Conservation (phyloP, 2,888 invertebrate species). For the Agrenia bidenticulata region DNA sequence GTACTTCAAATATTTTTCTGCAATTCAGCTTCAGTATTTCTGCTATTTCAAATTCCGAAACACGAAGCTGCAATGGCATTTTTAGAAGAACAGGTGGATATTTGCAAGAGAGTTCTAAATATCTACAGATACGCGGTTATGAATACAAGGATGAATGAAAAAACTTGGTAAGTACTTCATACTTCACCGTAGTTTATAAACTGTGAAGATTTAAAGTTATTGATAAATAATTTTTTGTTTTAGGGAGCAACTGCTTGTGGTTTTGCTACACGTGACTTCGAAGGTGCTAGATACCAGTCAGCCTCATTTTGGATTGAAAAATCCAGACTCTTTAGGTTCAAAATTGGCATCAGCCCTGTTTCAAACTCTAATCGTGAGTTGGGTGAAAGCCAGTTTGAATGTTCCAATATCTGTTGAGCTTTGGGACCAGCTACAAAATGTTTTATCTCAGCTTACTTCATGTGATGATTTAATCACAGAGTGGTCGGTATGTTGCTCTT, state of each 20-base stretch:
- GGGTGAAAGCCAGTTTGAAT: conserved; percentile 96
- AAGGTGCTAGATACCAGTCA: conserved; percentile 79
- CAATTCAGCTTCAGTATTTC: conserved; percentile 91
- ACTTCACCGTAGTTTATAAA: neutral
- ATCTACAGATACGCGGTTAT: conserved; percentile 96
- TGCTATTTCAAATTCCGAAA: conserved; percentile 62
- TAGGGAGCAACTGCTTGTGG: conserved; percentile 83
- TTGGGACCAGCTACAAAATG: conserved; percentile 90
- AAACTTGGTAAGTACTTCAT: conserved; percentile 71
- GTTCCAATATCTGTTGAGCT: conserved; percentile 83
- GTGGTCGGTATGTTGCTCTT: conserved; percentile 75
- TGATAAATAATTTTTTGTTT: conserved; percentile 31
- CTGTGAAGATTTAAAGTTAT: neutral
- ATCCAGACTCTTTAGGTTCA: conserved; percentile 65
- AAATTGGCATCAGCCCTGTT: conserved; percentile 78
- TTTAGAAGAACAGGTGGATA: conserved; percentile 89
- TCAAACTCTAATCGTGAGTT: conserved; percentile 64
- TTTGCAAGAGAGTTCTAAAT: conserved; percentile 92
- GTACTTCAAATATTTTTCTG: conserved; percentile 86
- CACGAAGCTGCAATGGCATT: conserved; percentile 56
- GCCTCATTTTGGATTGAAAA: conserved; percentile 68
- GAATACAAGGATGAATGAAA: conserved; percentile 89
- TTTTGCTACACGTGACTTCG: conserved; percentile 87
- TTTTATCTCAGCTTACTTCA: conserved; percentile 82
- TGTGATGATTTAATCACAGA: conserved; percentile 94